Conservation (phyloP, 2,888 invertebrate genomes). For the Melipona beecheii region DNA sequence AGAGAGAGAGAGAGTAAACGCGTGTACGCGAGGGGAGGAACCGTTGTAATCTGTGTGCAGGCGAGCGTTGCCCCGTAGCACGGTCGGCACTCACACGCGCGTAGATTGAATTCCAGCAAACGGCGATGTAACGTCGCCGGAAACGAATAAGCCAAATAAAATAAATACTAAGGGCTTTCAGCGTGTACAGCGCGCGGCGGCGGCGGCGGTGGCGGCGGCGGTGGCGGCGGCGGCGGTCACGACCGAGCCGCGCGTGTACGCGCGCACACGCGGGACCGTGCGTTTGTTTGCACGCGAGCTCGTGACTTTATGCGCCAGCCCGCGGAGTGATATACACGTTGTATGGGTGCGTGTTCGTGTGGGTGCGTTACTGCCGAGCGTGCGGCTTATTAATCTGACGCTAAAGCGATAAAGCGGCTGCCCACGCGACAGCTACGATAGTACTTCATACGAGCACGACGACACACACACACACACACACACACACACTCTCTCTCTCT, state of each 20-base stretch:
- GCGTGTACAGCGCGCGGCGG: constrained; percentile 40
- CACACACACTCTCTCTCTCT: background rate
- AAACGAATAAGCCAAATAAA: constrained; percentile 81
- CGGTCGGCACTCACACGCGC: constrained; percentile 42
- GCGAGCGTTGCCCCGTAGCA: constrained; percentile 19
- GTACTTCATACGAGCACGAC: constrained; percentile 75
- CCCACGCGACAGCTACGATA: constrained; percentile 77
- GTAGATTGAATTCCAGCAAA: constrained; percentile 79
- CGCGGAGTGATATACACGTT: constrained; percentile 57
- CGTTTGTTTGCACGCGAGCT: constrained; percentile 54
- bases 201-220: background rate
- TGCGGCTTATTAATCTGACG: constrained; percentile 81
- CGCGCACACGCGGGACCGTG: constrained; percentile 22
- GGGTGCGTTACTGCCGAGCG: constrained; percentile 66
- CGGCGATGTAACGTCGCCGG: constrained; percentile 73
- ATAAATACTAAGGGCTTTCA: constrained; percentile 75
- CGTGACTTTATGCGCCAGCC: constrained; percentile 56
- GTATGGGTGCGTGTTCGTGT: constrained; percentile 35
- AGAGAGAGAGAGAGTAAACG: background rate
- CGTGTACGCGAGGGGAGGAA: constrained; percentile 11
- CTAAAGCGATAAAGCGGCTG: constrained; percentile 80
- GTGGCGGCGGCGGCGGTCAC: constrained; percentile 35
- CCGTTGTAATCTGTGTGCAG: constrained; percentile 41
- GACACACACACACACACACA: constrained; percentile 43
- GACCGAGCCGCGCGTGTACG: constrained; percentile 19